Base-by-base conservation (phyloP, 1,140 invertebrate species). In the Heliconius hewitsoni region DNA sequence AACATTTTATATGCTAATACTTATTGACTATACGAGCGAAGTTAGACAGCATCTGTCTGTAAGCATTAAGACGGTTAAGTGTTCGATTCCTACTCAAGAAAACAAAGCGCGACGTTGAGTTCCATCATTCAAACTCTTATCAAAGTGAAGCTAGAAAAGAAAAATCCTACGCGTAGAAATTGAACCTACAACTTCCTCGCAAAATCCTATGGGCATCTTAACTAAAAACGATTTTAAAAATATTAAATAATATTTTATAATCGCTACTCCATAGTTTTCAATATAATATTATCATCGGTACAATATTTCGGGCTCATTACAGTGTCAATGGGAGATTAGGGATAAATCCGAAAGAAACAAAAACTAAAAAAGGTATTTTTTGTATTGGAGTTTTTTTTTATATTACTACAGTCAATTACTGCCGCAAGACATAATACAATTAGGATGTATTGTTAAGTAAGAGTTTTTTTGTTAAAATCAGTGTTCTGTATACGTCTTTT, bases 251-350 rank as follows among this genome's bases (percentile, higher is more conserved):
- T 4, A 66, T 30, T 66, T 66, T 16, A 30, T 66, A 66, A 66
- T 27, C 3, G 27, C n/a, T 5, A 80, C 88, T 92, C 89, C 81
- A 90, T 76, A 27, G 8, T 23, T 84, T 74, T 57, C 77, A 6
- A 60, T 85, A 81, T 66, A 13, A 72, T 79, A 86, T 81, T 85
- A 84, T 82, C 78, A 81, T 72, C 81, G 83, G 85, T 92, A 93
- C 90, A 91, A 94, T 92, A 94, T 94, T 93, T 93, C 78, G 86
- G 86, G 84, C 91, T 94, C 89, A 94, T 94, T 94, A 94, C 92
- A 80, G 85, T 94, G 92, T 94, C 92, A 94, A 94, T 94, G 90
- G 86, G 88, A 94, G 91, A 94, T 94, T 94, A 93, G 91, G 91
- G 91, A 91, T 92, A 93, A 93, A 85, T 87, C 77, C 73, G 73